Conservation (phyloP, 1,140 invertebrate genomes). For the Drosophila rhopaloa region DNA sequence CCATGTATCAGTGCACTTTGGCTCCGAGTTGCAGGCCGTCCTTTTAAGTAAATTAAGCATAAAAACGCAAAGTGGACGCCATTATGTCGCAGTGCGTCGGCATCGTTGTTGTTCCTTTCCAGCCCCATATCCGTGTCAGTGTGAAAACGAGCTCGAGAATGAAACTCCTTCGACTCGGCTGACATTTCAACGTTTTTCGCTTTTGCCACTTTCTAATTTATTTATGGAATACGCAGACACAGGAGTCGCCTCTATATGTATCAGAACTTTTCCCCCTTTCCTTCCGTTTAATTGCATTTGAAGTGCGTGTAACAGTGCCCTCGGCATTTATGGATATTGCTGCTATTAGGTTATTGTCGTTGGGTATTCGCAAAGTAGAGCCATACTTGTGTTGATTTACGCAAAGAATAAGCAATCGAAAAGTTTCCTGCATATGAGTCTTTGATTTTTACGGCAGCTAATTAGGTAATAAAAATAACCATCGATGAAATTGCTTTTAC, state of each 20-base stretch:
- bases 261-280: neutral
- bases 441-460: slow-evolving; percentile 14
- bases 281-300: slow-evolving; percentile 59
- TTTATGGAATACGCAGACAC: slow-evolving; percentile 66
- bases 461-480: neutral
- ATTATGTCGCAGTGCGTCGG: slow-evolving; percentile 80
- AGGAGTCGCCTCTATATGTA: neutral
- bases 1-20: slow-evolving; percentile 46
- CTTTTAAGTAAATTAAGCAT: slow-evolving; percentile 84
- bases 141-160: slow-evolving; percentile 39
- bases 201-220: slow-evolving; percentile 78
- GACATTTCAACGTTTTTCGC: slow-evolving; percentile 68
- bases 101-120: slow-evolving; percentile 26
- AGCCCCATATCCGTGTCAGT: slow-evolving; percentile 18
- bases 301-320: slow-evolving; percentile 72
- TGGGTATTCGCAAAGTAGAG: slow-evolving; percentile 7
- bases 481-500: no score
- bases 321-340: slow-evolving; percentile 56
- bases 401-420: slow-evolving; percentile 23
- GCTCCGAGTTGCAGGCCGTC: slow-evolving; percentile 45
- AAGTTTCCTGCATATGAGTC: slow-evolving; percentile 12
- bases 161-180: slow-evolving; percentile 23
- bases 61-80: slow-evolving; percentile 83
- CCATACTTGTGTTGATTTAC: slow-evolving; percentile 36
- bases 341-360: slow-evolving; percentile 44